Conservation (phyloP, 2,888 invertebrate genomes). For the Drosophila niveifrons region DNA sequence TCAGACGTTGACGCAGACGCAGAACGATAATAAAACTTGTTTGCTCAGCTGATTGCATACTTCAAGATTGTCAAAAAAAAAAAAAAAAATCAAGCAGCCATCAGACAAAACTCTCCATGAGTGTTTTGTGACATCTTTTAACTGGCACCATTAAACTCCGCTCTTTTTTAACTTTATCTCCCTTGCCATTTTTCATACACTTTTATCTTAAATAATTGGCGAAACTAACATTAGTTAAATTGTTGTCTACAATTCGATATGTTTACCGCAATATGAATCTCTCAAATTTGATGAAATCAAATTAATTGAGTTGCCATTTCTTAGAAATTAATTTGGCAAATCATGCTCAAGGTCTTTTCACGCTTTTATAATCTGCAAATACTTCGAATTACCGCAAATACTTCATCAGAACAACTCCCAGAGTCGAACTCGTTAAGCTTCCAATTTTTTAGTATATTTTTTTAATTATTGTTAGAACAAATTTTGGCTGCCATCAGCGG, state of each 20-base stretch:
- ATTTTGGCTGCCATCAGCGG: background rate
- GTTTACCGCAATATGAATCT: conserved; percentile 3
- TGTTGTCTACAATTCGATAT: conserved; percentile 10
- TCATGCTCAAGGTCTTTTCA: conserved; percentile 19
- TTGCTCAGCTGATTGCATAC: conserved; percentile 45
- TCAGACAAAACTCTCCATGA: background rate
- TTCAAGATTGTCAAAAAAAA: conserved; percentile 17
- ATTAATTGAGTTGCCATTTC: conserved; percentile 6
- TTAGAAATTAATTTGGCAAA: conserved; percentile 17
- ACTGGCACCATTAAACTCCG: conserved; percentile 32
- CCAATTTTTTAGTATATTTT: background rate
- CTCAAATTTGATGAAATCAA: conserved; percentile 4
- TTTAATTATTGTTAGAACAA: conserved; percentile 2
- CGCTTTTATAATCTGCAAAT: conserved; percentile 11
- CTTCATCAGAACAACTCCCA: conserved; percentile 3
- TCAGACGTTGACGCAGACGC: background rate
- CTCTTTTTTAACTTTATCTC: background rate
- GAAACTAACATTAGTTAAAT: conserved; percentile 22
- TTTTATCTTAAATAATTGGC: conserved; percentile 28
- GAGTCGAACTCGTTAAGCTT: background rate
- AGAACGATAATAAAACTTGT: conserved; percentile 45
- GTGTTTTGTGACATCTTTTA: conserved; percentile 35
- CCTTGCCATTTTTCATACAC: background rate
- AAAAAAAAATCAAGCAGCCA: conserved; percentile 19
- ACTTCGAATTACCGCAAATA: background rate